Base-by-base conservation (phyloP, 2,888 invertebrate species). In the Apotomis capreana region DNA sequence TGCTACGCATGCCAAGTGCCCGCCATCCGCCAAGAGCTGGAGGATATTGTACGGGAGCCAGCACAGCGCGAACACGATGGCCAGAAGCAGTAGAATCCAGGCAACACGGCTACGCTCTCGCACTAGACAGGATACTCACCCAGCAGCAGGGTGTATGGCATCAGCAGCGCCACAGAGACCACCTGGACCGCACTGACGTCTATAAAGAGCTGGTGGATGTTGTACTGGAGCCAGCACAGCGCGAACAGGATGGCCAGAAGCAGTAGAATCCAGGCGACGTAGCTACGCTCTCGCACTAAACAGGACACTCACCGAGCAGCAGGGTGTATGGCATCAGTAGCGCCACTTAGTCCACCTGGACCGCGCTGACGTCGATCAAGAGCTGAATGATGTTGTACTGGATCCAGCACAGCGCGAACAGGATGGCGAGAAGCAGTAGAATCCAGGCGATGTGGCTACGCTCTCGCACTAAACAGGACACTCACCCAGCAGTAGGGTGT, bases 31-130 rank as follows among this genome's bases (percentile, higher is more conserved):
- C 65, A 96, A 88, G 13, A 96, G 90, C 80, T 94, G 95, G 37
- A 96, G 89, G 61, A 96, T 95, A 86, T 96, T 96, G 90, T 96
- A 96, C 0, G 97, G 97, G 59, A 97, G 89, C 97, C 97, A 97
- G 87, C 97, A 97, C 4, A 95, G 84, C 0, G 96, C 96, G 81
- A 97, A 97, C 36, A 96, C 93, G 2, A 96, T 94, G 0, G 96
- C 96, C 12, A 97, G 89, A 0, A 96, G 93, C 0, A 97, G 90
- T 15, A 97, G 91, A 76, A 97, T 96, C 94, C 96, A 95, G 0
- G 97, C 97, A 9, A 96, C 96, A 51, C 96, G 93, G 81, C 95
- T 95, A 69, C 97, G 89, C 79, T 96, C 95, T 0, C 94, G 92
- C 69, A 95, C 92, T 79, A 95, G 15, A 46, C 5, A 10, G 6